phyloP scores from a whole-genome alignment of 1,140 invertebrate species.

The Trichonephila inaurata region DNA sequence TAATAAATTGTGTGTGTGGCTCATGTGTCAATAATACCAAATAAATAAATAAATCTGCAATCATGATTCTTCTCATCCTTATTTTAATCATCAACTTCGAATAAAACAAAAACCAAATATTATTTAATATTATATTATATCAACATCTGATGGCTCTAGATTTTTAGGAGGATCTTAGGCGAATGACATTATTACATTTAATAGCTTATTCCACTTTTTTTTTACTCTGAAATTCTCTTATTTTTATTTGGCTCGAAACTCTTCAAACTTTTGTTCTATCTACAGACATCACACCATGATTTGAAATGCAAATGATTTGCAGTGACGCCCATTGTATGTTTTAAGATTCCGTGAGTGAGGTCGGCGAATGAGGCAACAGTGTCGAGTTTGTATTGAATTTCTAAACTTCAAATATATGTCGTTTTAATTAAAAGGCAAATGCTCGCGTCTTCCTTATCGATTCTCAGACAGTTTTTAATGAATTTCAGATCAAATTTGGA shows the following conservation, averaged over 20 bases:
- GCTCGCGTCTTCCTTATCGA: not conserved
- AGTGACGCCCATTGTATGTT: not conserved
- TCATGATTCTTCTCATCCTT: too few relatives aligned
- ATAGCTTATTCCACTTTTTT: not conserved
- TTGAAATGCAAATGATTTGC: conserved; percentile 18
- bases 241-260: not conserved
- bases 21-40: too few relatives aligned
- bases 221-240: not conserved
- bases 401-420: conserved; percentile 1
- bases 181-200: too few relatives aligned
- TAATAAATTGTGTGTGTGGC: too few relatives aligned
- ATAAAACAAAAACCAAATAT: too few relatives aligned
- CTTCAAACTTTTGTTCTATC: not conserved
- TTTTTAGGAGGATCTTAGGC: too few relatives aligned
- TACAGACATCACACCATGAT: not conserved
- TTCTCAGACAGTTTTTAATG: not conserved
- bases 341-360: not conserved
- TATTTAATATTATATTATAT: too few relatives aligned
- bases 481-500: not conserved
- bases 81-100: too few relatives aligned
- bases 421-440: conserved; percentile 3
- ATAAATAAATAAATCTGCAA: too few relatives aligned
- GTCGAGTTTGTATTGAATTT: conserved; percentile 21
- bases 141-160: too few relatives aligned
- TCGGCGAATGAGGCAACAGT: not conserved